These are phyloP conservation scores for Oncorhynchus tshawytscha DNA, from an alignment of 2,113 vertebrate genomes.

Conservation along the genomic window DNA sequence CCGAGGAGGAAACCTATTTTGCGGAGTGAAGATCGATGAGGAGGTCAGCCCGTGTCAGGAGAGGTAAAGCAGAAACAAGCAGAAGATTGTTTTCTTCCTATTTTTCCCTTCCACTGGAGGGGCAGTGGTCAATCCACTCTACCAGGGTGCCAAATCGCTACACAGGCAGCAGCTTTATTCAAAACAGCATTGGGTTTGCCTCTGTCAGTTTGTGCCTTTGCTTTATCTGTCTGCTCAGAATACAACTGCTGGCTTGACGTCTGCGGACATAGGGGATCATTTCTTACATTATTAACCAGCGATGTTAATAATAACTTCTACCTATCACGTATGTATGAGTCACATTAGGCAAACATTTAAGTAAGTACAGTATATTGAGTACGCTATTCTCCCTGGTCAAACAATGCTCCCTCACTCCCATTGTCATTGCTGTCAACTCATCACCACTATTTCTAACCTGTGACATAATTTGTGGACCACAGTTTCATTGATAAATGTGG, in stretches of 20 bases:
- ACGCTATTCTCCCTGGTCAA: no score
- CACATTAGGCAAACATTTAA: no score
- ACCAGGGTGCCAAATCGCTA: constrained; percentile 54
- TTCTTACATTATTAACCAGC: no score
- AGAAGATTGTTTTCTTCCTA: no score
- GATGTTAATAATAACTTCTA: no score
- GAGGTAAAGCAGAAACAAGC: no score
- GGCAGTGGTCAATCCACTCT: constrained; percentile 52
- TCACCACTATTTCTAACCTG: constrained; percentile 52
- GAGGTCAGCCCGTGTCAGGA: constrained; percentile 66
- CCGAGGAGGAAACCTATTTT: constrained; percentile 64
- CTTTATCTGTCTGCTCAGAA: constrained; percentile 6
- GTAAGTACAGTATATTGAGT: no score
- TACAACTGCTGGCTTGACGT: no score
- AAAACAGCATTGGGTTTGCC: constrained; percentile 29
- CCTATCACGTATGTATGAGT: no score
- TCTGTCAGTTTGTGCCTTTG: not conserved
- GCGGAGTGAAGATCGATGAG: constrained; percentile 63
- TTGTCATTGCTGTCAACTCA: not conserved
- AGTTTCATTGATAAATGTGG: constrained; percentile 70
- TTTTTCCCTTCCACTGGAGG: constrained; percentile 55
- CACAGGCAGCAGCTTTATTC: constrained; percentile 22
- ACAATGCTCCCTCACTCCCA: no score
- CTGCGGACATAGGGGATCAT: no score
- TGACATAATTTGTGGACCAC: constrained; percentile 59